phyloP scores from a whole-genome alignment of 2,113 vertebrate genomes.

The Antigone vipio region DNA sequence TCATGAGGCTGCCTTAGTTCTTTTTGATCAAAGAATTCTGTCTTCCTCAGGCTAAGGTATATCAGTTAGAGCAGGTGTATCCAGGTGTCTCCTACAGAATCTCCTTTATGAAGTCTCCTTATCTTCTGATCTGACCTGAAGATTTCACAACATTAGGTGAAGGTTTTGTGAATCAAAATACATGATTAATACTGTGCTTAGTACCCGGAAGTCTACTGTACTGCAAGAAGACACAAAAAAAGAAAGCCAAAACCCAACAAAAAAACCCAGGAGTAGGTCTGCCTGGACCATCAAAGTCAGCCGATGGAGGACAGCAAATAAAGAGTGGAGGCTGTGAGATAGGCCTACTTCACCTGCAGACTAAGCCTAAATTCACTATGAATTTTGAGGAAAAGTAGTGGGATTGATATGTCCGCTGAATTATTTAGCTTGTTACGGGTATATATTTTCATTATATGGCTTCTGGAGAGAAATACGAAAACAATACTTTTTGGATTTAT shows the following conservation, averaged over 20 bases:
- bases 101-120: background rate
- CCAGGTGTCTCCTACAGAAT: background rate
- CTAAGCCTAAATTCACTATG: background rate
- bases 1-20: background rate
- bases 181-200: background rate
- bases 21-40: background rate
- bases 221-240: background rate
- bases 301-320: background rate
- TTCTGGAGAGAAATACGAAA: background rate
- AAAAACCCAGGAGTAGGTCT: background rate
- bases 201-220: background rate
- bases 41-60: background rate
- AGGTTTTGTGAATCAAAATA: background rate
- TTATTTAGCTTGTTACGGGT: background rate
- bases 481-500: background rate
- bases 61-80: background rate
- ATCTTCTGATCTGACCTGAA: background rate
- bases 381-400: background rate
- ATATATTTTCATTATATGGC: background rate
- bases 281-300: background rate
- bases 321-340: background rate
- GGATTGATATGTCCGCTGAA: background rate
- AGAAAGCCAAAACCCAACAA: background rate
- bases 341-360: background rate
- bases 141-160: background rate